Percentiles rank a stretch among this genome's conserved stretches.
Conservation (phyloP, 2,888 invertebrate genomes). For the Phyllotreta striolata region DNA sequence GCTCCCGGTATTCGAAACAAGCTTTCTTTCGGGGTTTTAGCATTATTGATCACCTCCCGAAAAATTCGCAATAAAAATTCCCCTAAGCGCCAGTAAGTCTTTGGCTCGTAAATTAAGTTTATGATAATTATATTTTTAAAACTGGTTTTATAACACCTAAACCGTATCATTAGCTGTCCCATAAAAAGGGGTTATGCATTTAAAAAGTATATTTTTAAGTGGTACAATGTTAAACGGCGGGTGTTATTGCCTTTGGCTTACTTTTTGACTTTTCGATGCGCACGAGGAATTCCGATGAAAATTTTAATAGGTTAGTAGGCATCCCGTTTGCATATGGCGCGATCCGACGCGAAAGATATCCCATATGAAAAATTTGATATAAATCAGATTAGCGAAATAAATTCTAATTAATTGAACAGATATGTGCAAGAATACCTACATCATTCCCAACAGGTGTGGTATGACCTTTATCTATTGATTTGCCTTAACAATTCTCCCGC, state of each 20-base stretch:
- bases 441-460: constrained; percentile 18
- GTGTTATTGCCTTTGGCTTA: no score
- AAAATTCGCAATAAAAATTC: constrained; percentile 27
- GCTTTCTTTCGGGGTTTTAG: constrained; percentile 10
- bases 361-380: not conserved
- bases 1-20: not conserved
- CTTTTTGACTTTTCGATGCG: no score
- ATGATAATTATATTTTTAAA: constrained; percentile 26
- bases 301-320: no score
- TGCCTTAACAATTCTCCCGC: constrained; percentile 1
- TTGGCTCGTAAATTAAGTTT: constrained; percentile 22
- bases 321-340: not conserved
- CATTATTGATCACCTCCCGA: constrained; percentile 14
- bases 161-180: constrained; percentile 20
- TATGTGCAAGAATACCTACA: constrained; percentile 17
- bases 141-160: constrained; percentile 25
- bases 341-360: not conserved
- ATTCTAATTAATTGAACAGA: constrained; percentile 15
- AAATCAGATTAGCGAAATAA: constrained; percentile 16
- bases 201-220: constrained; percentile 20
- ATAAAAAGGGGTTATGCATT: constrained; percentile 22
- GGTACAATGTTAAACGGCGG: constrained; percentile 13
- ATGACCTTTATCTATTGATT: constrained; percentile 15
- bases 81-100: constrained; percentile 11
- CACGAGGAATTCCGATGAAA: no score